phyloP scores from a whole-genome alignment of 2,113 vertebrate genomes.

The Microcebus lehilahytsara region DNA sequence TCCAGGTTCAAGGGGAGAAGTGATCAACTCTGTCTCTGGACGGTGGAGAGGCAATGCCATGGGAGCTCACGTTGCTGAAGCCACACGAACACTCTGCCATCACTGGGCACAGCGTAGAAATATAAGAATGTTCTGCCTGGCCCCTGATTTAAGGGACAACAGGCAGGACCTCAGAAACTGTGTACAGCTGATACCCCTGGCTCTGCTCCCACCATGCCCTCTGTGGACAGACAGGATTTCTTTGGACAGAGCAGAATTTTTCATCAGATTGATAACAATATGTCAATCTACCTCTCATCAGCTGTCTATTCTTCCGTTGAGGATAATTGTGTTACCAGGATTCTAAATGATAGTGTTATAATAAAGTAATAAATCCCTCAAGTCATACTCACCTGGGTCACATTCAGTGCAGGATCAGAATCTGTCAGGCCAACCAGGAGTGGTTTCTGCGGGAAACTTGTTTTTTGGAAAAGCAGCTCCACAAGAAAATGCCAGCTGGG shows the following conservation, averaged over 20 bases:
- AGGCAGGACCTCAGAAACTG: background rate
- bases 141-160: background rate
- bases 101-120: background rate
- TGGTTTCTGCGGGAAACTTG: too few species aligned
- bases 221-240: background rate
- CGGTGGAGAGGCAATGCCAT: background rate
- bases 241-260: background rate
- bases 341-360: background rate
- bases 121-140: fast-evolving
- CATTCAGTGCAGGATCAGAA: background rate
- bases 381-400: background rate
- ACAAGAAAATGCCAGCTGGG: fast-evolving
- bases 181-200: background rate
- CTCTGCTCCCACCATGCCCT: background rate
- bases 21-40: background rate
- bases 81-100: background rate
- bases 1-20: background rate
- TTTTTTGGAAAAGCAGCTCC: background rate
- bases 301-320: background rate
- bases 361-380: background rate
- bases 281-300: background rate
- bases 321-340: background rate
- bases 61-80: background rate
- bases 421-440: background rate
- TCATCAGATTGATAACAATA: background rate